Conservation (phyloP, 2,113 vertebrate species). For the Hippoglossus stenolepis region DNA sequence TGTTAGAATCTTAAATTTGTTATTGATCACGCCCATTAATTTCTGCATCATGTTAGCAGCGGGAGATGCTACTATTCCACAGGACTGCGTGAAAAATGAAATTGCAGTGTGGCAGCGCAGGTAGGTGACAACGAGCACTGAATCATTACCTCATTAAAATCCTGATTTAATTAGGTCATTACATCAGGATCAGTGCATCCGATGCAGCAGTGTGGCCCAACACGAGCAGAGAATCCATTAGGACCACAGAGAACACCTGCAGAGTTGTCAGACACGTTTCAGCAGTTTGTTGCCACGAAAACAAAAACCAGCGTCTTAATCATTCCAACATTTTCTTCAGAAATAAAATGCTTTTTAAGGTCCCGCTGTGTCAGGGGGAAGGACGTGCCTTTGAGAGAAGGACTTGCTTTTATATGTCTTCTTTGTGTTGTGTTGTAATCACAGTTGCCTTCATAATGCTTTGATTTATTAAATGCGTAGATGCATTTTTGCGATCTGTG, state of each 20-base stretch:
- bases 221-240: neutral
- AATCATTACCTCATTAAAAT: conserved; percentile 12
- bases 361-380: too few relatives aligned
- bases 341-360: too few relatives aligned
- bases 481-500: too few relatives aligned
- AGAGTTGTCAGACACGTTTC: neutral
- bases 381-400: too few relatives aligned
- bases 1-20: neutral
- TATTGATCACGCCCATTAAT: neutral
- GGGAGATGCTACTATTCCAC: neutral
- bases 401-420: too few relatives aligned
- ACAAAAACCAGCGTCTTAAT: neutral
- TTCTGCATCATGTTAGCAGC: neutral
- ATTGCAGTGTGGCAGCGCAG: neutral
- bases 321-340: neutral
- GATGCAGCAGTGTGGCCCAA: neutral
- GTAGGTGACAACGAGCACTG: neutral
- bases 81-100: neutral
- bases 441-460: too few relatives aligned
- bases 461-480: too few relatives aligned
- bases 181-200: neutral
- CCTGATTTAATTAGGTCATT: neutral
- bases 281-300: neutral
- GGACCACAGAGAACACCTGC: neutral
- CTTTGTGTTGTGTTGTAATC: too few relatives aligned